Evolutionary conservation across 2,888 invertebrate genomes (phyloP).

Genomic region (Colletes collaris): DNA sequence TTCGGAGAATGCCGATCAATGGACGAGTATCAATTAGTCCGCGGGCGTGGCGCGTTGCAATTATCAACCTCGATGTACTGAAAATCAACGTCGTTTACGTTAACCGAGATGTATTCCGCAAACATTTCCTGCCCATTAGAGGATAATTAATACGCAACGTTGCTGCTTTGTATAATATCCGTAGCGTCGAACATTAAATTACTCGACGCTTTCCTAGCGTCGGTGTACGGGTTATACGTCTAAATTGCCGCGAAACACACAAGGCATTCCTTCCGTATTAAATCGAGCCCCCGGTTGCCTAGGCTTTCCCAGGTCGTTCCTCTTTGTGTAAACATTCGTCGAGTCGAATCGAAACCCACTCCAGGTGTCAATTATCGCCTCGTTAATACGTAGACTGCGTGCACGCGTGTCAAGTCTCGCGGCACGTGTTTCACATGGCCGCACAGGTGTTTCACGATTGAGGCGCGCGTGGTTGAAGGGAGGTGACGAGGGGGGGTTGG

Average conservation of each 20-base stretch:
- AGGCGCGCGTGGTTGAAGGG: not conserved
- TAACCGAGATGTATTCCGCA: slow-evolving; percentile 21
- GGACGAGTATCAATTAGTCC: slow-evolving; percentile 38
- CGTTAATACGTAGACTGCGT: slow-evolving; percentile 44
- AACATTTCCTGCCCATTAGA: slow-evolving; percentile 44
- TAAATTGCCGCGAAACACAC: slow-evolving; percentile 36
- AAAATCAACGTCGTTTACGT: slow-evolving; percentile 27
- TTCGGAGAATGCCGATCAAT: slow-evolving; percentile 6
- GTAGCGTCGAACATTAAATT: slow-evolving; percentile 32
- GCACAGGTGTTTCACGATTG: slow-evolving; percentile 52
- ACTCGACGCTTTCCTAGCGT: slow-evolving; percentile 15
- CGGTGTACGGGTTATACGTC: slow-evolving; percentile 22
- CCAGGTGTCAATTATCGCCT: slow-evolving; percentile 62
- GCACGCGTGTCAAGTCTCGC: slow-evolving; percentile 34
- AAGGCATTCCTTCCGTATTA: slow-evolving; percentile 39
- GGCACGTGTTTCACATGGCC: slow-evolving; percentile 52
- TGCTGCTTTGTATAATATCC: slow-evolving; percentile 47
- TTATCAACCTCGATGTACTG: slow-evolving; percentile 25
- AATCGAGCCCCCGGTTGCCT: slow-evolving; percentile 3
- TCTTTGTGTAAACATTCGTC: slow-evolving; percentile 55
- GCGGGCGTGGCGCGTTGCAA: slow-evolving; percentile 11
- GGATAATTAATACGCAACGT: slow-evolving; percentile 41
- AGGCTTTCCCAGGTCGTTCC: slow-evolving; percentile 11
- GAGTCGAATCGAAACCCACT: slow-evolving; percentile 50
- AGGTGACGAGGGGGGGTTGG: not conserved